phyloP scores from a whole-genome alignment of 2,797 vertebrate species.

The Spatula clypeata region DNA sequence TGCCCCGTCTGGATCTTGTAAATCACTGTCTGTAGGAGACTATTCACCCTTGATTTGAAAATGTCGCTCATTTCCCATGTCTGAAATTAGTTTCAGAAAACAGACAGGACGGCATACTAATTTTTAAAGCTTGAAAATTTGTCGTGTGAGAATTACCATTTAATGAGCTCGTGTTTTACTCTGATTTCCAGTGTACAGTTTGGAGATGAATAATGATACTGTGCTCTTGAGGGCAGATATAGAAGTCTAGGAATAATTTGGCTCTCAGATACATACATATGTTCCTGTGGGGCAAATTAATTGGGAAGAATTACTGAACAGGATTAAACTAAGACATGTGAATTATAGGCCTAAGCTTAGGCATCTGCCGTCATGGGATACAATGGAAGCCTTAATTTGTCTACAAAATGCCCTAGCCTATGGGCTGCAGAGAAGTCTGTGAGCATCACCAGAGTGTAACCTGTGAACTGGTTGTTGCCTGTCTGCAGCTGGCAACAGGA shows the following conservation, averaged over 20 bases:
- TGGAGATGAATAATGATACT: not conserved
- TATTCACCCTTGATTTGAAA: not conserved
- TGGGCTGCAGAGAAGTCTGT: not conserved
- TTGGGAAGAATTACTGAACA: not conserved
- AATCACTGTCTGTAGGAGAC: not conserved
- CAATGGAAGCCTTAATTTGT: not conserved
- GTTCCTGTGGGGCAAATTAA: not conserved
- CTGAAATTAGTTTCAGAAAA: not conserved
- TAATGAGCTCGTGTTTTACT: not conserved
- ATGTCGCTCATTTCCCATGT: not conserved
- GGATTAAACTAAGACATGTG: not conserved
- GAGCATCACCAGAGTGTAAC: not conserved
- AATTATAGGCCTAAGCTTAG: not conserved
- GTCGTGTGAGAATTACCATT: not conserved
- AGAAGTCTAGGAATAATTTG: not conserved
- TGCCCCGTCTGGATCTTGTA: not conserved
- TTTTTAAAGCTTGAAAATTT: not conserved
- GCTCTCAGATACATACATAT: rapidly evolving
- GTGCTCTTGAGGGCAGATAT: not conserved
- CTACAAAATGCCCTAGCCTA: rapidly evolving
- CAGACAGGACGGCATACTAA: not conserved
- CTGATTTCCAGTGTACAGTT: not conserved
- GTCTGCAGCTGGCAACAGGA: not conserved
- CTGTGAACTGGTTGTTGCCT: not conserved
- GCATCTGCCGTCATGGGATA: not conserved